Base-by-base conservation (phyloP, 2,888 invertebrate genomes). In the Scaptomyza caliginosa region DNA sequence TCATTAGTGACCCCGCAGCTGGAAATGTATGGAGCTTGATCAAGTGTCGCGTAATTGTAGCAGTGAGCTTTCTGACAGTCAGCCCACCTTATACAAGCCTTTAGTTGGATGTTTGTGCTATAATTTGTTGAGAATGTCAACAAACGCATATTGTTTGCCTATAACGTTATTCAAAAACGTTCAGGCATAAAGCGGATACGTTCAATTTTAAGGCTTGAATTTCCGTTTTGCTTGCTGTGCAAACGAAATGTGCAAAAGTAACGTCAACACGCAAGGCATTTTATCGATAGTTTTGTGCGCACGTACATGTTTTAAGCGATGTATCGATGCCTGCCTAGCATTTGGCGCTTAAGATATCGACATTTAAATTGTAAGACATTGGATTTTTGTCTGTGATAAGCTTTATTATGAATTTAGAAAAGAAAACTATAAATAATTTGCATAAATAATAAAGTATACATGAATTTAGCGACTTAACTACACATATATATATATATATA, bases 401-500 rank as follows among this genome's bases (percentile, higher is more conserved):
- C 68, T 82, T 82, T 84, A 84, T 84, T 86, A 45, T 60, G 65
- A 67, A 70, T 84, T 80, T 84, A 65, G 36, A 72, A 74, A 65
- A 63, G 7, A 66, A 66, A 50, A 64, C 58, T 74, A 77, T 74
- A 72, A 77, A 46, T 77, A 65, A 72, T 63, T 81, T 74, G 74
- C 77, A 84, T 84, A 82, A 82, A 84, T 81, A 84, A 65, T 80
- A 66, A 67, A 77, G 64, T 77, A 67, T 58, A 75, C 77, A 65
- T 60, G 67, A 45, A 60, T 57, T 64, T 59, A 58, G 64, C 46
- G 69, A 78, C 79, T 74, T 81, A 71, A 38, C 56, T 65, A 76
- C n/a, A n/a, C n/a, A n/a, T n/a, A n/a, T n/a, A 45, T 40, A 56
- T 83, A 70, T 54, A 55, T 34, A 65, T 58, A 48, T 62, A 77